Conservation (phyloP, 30 jellyfish, hydroid and myxozoan species). For the Aurelia aurita complex sp. Pacific region DNA sequence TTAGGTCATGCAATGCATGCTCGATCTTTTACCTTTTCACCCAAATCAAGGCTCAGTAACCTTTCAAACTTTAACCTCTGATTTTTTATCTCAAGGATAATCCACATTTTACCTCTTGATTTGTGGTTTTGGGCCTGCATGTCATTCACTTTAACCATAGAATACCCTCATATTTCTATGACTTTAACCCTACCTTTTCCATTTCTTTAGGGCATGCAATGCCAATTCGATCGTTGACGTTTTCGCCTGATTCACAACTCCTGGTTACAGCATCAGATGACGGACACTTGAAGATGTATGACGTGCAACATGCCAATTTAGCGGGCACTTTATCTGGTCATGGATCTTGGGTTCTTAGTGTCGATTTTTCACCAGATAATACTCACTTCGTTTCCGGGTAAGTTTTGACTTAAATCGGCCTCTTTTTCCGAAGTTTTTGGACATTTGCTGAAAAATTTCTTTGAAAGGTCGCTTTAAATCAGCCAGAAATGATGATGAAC, state of each 20-base stretch:
- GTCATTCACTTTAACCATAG: too few species aligned
- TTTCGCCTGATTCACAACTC: constrained; percentile 96
- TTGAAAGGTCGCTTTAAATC: not conserved
- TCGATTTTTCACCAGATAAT: constrained; percentile 93
- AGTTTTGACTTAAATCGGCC: not conserved
- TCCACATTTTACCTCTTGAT: too few species aligned
- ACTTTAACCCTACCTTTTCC: too few species aligned
- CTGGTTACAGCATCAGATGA: constrained; percentile 97
- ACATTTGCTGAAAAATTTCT: not conserved
- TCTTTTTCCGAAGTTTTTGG: not conserved
- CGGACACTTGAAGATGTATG: constrained; percentile 97
- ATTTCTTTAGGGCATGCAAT: constrained; percentile 88
- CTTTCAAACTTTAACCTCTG: too few species aligned
- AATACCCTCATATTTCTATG: too few species aligned
- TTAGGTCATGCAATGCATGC: too few species aligned
- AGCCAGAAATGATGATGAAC: not conserved
- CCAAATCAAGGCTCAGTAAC: too few species aligned
- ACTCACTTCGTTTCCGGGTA: constrained; percentile 97
- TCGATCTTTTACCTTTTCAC: too few species aligned
- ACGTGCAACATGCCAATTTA: constrained; percentile 92
- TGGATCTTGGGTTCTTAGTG: constrained; percentile 97
- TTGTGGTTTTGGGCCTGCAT: too few species aligned
- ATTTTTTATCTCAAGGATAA: too few species aligned
- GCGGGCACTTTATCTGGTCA: constrained; percentile 96
- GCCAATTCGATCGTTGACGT: constrained; percentile 95